Evolutionary conservation across 1,140 invertebrate genomes (phyloP), one percentile per base, ranked within the genome.

Genomic region (Panagrolaimus sp.): DNA sequence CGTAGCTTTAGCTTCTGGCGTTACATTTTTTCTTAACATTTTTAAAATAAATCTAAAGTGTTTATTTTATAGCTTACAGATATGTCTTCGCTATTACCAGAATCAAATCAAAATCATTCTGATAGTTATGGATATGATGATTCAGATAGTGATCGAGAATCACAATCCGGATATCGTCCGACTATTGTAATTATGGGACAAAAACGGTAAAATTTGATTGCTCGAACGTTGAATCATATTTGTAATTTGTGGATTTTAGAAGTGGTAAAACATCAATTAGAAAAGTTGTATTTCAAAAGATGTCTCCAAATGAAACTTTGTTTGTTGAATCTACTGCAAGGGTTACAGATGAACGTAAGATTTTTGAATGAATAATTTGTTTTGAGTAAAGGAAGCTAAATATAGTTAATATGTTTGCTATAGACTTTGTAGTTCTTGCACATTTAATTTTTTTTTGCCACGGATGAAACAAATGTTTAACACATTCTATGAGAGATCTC

Each of bases 211-310:
- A 43, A 14, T 71, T 48, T 38, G 14, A 0, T 43, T 14, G 43
- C 12, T 26, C 2, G 9, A 45, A 5, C 7, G 15, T 5, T 24
- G 12, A 9, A 3, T 32, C 2, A 21, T 69, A 3, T 17, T 9
- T 38, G n/a, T 10, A 55, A 32, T 12, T n/a, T 1, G 3, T 28
- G 55, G 68, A 4, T 83, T 83, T 71, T 79, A 94, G 95, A 83
- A 97, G 94, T 84, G 96, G 96, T 69, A 99, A 99, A 86, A 97
- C 95, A n/a, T 98, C 96, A 1, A 99, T 99, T 82, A 93, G 97
- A 84, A 98, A 98, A 88, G 96, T 99, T 9, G 96, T 99, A 14
- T 99, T 99, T 86, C 95, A 98, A 82, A 98, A 99, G 87, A 98
- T 98, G 92, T 96, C 94, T 12, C 96, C 96, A 9, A 98, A 98